Base-by-base conservation (phyloP, 2,888 invertebrate genomes). In the Altica lythri region DNA sequence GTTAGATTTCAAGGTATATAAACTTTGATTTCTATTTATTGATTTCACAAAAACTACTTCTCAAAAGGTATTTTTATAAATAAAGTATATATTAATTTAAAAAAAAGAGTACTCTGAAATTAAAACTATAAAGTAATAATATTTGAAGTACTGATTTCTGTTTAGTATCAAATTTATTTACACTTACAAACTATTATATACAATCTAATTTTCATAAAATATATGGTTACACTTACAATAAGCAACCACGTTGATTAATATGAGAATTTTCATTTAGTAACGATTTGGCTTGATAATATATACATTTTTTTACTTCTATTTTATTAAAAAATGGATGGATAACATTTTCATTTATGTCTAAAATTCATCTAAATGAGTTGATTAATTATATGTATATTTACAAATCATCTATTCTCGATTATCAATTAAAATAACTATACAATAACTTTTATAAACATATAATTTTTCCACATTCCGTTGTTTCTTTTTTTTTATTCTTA, bases 301-400 rank as follows among this genome's bases (percentile, higher is more conserved):
- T 46, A 4, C 14, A 45, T 52, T 44, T 47, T n/a, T n/a, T n/a
- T n/a, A n/a, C n/a, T n/a, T n/a, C 29, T 47, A 51, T 57, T 56
- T 53, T 49, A 27, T 57, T 63, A 61, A 40, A 64, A 67, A 68
- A 68, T 67, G 67, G 67, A 68, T 69, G 68, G 69, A 69, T 60
- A 68, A 63, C 57, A 54, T 44, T 54, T 43, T 49, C 30, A 56
- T 63, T 59, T 64, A 61, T 61, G 65, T 40, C 61, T 63, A 64
- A 54, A 56, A 40, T 48, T 53, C 60, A 47, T 53, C 52, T 57
- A 60, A 59, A 56, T 61, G 51, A 61, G 57, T 61, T 47, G 49
- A 53, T 54, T 54, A 48, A 47, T 57, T 61, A 61, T 48, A 47
- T 49, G 57, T 38, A 49, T 50, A 53, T 60, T 51, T 60, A 58